phyloP scores from a whole-genome alignment of 2,113 vertebrate species.

The Corynorhinus townsendii region DNA sequence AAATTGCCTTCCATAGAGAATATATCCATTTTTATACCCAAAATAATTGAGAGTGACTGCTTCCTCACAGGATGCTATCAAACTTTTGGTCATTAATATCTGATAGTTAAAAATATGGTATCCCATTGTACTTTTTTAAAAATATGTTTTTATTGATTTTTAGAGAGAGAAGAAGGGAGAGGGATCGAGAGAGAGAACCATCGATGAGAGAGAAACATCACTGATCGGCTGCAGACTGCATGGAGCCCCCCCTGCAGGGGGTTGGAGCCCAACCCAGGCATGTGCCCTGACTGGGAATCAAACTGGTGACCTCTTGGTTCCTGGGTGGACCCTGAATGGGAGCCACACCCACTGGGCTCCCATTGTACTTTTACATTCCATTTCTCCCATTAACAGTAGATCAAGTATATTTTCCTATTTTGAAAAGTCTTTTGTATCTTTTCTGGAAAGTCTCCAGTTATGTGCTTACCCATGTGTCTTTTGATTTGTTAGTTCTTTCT shows the following conservation, averaged over 20 bases:
- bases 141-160: too few relatives aligned
- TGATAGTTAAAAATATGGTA: neutral
- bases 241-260: too few relatives aligned
- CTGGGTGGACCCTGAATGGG: too few relatives aligned
- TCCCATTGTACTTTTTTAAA: too few relatives aligned
- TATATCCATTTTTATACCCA: neutral
- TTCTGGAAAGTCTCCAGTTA: neutral
- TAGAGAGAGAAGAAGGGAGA: too few relatives aligned
- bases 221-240: too few relatives aligned
- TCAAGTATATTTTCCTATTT: neutral
- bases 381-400: neutral
- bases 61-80: neutral
- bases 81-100: neutral
- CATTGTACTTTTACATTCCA: neutral
- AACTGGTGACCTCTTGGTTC: too few relatives aligned
- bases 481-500: constrained; percentile 13
- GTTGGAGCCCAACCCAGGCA: too few relatives aligned
- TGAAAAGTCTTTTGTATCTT: neutral
- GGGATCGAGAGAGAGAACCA: too few relatives aligned
- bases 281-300: too few relatives aligned
- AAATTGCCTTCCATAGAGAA: neutral
- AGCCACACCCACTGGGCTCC: too few relatives aligned
- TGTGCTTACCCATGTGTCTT: neutral
- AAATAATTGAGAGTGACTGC: neutral
- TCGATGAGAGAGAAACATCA: too few relatives aligned